Conservation (phyloP, 2,113 vertebrate genomes). For the Chionis minor region DNA sequence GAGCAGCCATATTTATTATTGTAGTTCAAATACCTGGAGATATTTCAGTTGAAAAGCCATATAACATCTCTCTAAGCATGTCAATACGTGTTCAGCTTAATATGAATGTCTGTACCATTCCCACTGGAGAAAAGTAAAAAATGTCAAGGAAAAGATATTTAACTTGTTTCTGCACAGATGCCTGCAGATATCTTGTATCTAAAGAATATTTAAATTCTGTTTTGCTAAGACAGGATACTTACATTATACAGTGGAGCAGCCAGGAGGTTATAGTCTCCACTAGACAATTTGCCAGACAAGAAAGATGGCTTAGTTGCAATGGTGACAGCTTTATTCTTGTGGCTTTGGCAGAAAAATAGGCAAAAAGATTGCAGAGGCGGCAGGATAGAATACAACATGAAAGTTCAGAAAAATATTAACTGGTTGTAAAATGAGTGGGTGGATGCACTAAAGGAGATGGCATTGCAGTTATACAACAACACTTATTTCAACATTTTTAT, state of each 20-base stretch:
- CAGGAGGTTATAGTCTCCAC: conserved; percentile 70
- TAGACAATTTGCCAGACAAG: conserved; percentile 76
- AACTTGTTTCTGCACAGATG: conserved; percentile 37
- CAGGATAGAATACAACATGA: conserved; percentile 61
- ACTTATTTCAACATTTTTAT: conserved; percentile 72
- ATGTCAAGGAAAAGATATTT: conserved; percentile 53
- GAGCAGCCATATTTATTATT: conserved; percentile 63
- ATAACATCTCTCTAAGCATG: conserved; percentile 49
- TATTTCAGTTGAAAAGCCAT: conserved; percentile 51
- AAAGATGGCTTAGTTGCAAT: conserved; percentile 69
- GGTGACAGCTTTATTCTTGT: conserved; percentile 80
- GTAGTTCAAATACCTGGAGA: conserved; percentile 58
- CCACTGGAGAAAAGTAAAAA: conserved; percentile 58
- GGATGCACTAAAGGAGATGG: conserved; percentile 64
- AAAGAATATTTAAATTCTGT: conserved; percentile 73
- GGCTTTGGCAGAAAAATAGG: conserved; percentile 75
- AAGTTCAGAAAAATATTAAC: conserved; percentile 77
- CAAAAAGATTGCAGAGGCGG: conserved; percentile 73
- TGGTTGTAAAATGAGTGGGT: conserved; percentile 75
- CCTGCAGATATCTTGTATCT: conserved; percentile 47
- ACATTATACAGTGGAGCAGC: conserved; percentile 62
- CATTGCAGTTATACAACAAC: conserved; percentile 70
- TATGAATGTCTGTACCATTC: conserved; percentile 25
- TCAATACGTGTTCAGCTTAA: conserved; percentile 50
- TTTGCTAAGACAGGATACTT: conserved; percentile 69